Evolutionary conservation across 2,797 vertebrate genomes (phyloP).

Genomic region (Masticophis lateralis): DNA sequence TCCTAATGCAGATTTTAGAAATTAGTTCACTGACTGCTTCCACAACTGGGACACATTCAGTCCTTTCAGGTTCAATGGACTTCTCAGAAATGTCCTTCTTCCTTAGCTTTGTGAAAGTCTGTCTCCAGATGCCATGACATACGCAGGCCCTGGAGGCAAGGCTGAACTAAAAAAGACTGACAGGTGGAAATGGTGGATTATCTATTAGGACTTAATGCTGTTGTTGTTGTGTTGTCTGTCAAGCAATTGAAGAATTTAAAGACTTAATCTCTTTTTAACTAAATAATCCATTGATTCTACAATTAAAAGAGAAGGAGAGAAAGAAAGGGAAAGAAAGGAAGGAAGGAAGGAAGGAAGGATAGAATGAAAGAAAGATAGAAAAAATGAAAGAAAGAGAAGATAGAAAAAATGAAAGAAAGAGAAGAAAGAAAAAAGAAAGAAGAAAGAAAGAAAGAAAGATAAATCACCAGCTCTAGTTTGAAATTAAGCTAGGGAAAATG

Average conservation of each 20-base stretch:
- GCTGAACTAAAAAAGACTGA: conserved; percentile 32
- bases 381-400: too few relatives aligned
- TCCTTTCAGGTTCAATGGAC: conserved; percentile 14
- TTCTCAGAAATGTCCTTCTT: conserved; percentile 28
- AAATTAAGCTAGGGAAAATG: neutral
- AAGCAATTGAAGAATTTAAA: neutral
- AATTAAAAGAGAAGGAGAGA: neutral
- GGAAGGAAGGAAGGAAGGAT: neutral
- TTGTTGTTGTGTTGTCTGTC: neutral
- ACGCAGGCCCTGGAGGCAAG: conserved; percentile 29
- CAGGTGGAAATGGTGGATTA: neutral
- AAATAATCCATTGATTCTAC: neutral
- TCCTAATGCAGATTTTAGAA: conserved; percentile 4
- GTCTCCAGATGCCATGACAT: neutral
- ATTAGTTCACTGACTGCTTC: conserved; percentile 20
- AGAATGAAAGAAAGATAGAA: neutral
- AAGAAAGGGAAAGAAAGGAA: neutral
- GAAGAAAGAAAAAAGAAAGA: too few relatives aligned
- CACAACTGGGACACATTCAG: neutral
- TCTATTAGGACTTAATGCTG: neutral
- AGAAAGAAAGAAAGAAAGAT: neutral
- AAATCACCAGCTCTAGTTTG: neutral
- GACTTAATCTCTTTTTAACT: neutral
- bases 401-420: too few relatives aligned
- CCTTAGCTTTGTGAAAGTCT: neutral